Base-by-base conservation (phyloP, 2,888 invertebrate genomes). In the Dusona sp. region DNA sequence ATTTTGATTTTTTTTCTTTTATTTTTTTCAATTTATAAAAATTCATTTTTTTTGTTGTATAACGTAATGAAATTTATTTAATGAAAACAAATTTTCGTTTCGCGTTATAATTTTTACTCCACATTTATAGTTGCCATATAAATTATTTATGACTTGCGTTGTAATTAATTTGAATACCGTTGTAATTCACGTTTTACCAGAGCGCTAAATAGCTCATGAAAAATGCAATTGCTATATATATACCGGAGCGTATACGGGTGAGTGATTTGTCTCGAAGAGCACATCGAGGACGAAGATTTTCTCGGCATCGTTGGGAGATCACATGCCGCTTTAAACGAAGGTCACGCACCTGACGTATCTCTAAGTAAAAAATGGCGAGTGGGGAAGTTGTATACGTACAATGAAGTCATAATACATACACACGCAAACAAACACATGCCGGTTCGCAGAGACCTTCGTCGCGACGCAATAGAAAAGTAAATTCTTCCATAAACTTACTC, bases 291-390 rank as follows among this genome's bases (percentile, higher is more conserved):
- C 57, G 38, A 61, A 78, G 51, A 78, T 78, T 82, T 84, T 80
- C 84, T 75, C 61, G 77, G 74, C 79, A 75, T 84, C 86, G 64
- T 79, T 79, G 79, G 29, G 61, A 64, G 75, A 83, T 86, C 86
- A 73, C 80, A 81, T 81, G 79, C 64, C 78, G 51, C 64, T 77
- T 51, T 78, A 51, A 86, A 64, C 84, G 86, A 86, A 84, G 86
- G 86, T 84, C 86, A 84, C 84, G 81, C 86, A 86, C 86, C 86
- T 86, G 86, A 86, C 75, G 84, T 74, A 73, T 67, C 22, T 51
- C n/a, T 33, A n/a, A 13, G 70, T 36, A 51, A 54, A 54, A 51
- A 19, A 72, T 57, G 13, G 51, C 13, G 73, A 25, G 75, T 22
- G 19, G 13, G 22, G 38, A 64, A 77, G 45, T 70, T 67, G n/a